phyloP scores from a whole-genome alignment of 92 coral and sea anemone genomes.

The Muricea muricata region DNA sequence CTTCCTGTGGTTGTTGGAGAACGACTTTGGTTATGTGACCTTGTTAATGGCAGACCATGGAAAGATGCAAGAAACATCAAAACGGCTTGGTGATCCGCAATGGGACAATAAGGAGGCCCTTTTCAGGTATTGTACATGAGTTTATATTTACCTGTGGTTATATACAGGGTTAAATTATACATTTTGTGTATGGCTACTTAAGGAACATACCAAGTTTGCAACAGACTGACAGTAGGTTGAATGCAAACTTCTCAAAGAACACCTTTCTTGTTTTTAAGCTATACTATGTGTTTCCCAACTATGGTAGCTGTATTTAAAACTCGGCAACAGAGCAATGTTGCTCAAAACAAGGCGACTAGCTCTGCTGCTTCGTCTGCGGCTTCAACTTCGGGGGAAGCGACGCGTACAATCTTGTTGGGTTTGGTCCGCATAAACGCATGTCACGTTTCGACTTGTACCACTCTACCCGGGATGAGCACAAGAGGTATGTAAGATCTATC shows the following conservation, averaged over 20 bases:
- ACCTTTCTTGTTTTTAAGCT: not conserved
- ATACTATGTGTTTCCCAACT: slow-evolving; percentile 4
- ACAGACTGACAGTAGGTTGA: no score
- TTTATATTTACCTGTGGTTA: not conserved
- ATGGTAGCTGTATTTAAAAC: not conserved
- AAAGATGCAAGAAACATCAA: not conserved
- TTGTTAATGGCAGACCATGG: slow-evolving; percentile 62
- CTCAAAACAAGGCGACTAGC: not conserved
- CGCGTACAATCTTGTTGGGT: no score
- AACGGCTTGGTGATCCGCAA: not conserved
- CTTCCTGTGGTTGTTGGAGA: slow-evolving; percentile 48
- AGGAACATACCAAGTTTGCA: not conserved
- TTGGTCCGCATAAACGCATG: no score
- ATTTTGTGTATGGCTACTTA: not conserved
- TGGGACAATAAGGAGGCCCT: slow-evolving; percentile 48
- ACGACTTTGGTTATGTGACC: slow-evolving; percentile 63
- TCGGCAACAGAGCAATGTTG: slow-evolving; percentile 1
- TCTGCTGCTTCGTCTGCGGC: no score
- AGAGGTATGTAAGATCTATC: slow-evolving; percentile 9
- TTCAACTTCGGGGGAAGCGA: no score
- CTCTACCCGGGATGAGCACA: slow-evolving; percentile 1
- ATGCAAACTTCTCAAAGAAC: not conserved
- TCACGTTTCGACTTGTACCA: slow-evolving; percentile 1
- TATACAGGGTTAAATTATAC: not conserved
- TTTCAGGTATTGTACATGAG: not conserved